phyloP scores from a whole-genome alignment of 1,140 invertebrate genomes.

The Leptonema lineaticorne region DNA sequence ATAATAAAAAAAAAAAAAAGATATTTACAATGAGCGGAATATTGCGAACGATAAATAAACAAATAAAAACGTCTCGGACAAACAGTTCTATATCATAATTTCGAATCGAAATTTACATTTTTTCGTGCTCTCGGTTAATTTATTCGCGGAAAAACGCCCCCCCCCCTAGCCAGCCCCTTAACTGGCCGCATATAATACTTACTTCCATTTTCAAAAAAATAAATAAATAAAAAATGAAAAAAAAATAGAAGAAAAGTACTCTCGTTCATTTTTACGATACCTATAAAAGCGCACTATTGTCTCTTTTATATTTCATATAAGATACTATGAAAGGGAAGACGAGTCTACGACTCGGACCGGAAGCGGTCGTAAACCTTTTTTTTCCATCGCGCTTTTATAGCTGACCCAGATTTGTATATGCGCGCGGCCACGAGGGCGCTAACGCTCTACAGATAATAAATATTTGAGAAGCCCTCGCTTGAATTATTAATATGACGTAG shows the following conservation, averaged over 20 bases:
- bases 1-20: no score
- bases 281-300: constrained; percentile 28
- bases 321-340: constrained; percentile 7
- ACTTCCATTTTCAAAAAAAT: no score
- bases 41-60: not conserved
- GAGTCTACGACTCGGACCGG: not conserved
- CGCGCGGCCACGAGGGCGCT: not conserved
- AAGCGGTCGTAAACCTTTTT: constrained; percentile 16
- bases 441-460: not conserved
- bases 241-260: no score
- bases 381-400: no score
- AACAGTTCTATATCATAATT: not conserved
- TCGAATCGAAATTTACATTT: not conserved
- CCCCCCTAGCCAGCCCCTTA: no score
- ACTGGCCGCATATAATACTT: no score
- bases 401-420: not conserved
- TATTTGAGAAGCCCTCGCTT: not conserved
- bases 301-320: constrained; percentile 25
- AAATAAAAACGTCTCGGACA: not conserved
- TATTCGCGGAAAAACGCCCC: no score
- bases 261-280: constrained; percentile 26
- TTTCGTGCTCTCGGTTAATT: no score
- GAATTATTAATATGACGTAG: not conserved
- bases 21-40: constrained; percentile 6
- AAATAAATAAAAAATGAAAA: no score